Evolutionary conservation across 1,140 invertebrate species (phyloP).

Genomic region (Drosophila tropicalis): DNA sequence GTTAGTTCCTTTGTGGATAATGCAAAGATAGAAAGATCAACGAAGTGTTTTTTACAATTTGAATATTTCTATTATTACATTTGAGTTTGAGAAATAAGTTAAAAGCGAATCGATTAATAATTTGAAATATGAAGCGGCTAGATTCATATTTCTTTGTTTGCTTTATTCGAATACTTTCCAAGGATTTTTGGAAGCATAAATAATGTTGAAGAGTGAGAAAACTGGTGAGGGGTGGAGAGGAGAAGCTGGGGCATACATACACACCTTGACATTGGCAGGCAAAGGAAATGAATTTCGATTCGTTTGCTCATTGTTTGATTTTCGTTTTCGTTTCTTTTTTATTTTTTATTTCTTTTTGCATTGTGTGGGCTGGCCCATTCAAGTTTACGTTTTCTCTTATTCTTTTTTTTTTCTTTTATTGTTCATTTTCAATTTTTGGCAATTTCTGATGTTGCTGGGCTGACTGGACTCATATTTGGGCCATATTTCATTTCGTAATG

Average conservation of each 20-base stretch:
- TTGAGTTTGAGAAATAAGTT: no score
- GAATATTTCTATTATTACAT: no score
- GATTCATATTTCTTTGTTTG: background rate
- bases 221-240: background rate
- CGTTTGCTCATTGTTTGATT: slow-evolving; percentile 23
- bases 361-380: background rate
- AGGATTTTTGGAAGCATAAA: slow-evolving; percentile 27
- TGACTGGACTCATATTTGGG: slow-evolving; percentile 15
- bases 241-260: background rate
- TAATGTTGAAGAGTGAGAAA: slow-evolving; percentile 3
- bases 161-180: slow-evolving; percentile 23
- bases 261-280: slow-evolving; percentile 44
- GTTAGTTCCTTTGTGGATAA: no score
- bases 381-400: background rate
- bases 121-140: no score
- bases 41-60: no score
- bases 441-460: slow-evolving; percentile 41
- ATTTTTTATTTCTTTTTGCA: background rate
- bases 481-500: slow-evolving; percentile 52
- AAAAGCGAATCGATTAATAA: no score
- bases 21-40: no score
- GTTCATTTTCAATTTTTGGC: slow-evolving; percentile 4
- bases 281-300: slow-evolving; percentile 51
- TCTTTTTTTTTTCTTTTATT: slow-evolving; percentile 20
- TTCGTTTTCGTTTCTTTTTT: slow-evolving; percentile 21